A percentile compares a stretch with the other conserved stretches of the same genome.
phyloP scores from a whole-genome alignment of 2,113 vertebrate species.

The Oxyruncus cristatus region DNA sequence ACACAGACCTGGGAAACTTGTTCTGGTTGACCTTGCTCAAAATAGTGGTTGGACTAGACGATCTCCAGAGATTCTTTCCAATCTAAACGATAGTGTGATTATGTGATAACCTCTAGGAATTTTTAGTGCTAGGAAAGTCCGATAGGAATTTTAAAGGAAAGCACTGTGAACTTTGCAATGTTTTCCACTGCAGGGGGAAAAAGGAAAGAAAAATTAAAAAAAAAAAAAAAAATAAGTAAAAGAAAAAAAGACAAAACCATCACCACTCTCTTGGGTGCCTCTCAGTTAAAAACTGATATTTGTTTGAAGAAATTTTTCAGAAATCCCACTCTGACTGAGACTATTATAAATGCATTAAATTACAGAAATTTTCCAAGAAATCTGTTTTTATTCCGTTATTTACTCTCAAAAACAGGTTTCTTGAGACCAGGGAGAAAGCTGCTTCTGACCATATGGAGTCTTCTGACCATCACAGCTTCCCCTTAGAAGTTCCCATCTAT shows the following conservation, averaged over 20 bases:
- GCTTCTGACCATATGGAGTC: constrained; percentile 3
- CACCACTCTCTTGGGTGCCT: not conserved
- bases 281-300: constrained; percentile 47
- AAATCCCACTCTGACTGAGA: not conserved
- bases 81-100: not conserved
- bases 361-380: constrained; percentile 47
- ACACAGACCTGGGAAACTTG: not conserved
- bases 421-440: not conserved
- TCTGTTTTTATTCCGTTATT: constrained; percentile 53
- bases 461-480: not conserved
- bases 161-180: not conserved
- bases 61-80: not conserved
- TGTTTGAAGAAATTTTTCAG: constrained; percentile 14
- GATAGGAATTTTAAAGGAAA: not conserved
- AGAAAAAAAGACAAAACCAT: not conserved
- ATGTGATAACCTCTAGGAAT: not conserved
- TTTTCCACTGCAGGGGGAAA: not conserved
- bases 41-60: not conserved
- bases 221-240: not conserved
- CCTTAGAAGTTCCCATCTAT: constrained; percentile 7
- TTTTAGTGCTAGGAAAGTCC: not conserved
- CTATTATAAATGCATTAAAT: constrained; percentile 42
- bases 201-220: not conserved
- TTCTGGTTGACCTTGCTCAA: not conserved
- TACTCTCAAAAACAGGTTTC: constrained; percentile 36